Conservation (phyloP, 2,113 vertebrate genomes). For the Apistogramma diplotaenia region DNA sequence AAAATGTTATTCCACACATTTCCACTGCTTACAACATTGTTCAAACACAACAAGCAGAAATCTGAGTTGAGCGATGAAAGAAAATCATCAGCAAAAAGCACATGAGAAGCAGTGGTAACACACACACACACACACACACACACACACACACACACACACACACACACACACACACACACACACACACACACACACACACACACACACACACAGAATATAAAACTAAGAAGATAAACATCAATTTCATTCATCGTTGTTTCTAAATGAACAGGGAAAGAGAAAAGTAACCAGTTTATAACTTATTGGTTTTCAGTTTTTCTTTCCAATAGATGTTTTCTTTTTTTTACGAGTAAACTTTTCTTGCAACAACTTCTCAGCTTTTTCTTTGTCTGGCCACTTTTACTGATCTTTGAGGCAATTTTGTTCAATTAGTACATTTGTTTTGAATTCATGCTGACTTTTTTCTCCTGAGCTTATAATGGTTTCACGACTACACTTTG, state of each 20-base stretch:
- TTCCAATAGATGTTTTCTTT: not conserved
- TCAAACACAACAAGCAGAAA: slow-evolving; percentile 17
- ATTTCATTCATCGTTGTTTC: not conserved
- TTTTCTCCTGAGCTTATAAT: not conserved
- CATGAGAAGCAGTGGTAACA: not conserved
- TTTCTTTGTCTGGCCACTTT: not conserved
- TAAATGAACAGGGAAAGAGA: not conserved
- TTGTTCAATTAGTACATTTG: not conserved
- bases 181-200: no score
- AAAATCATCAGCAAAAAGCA: not conserved
- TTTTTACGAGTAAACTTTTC: not conserved
- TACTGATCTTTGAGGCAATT: not conserved
- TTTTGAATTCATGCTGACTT: not conserved
- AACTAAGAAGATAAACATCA: not conserved
- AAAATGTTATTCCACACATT: not conserved
- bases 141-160: not conserved
- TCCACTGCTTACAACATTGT: slow-evolving; percentile 29
- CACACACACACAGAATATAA: not conserved
- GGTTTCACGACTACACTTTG: not conserved
- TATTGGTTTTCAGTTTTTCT: not conserved
- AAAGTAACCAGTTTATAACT: not conserved
- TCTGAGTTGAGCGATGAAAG: not conserved
- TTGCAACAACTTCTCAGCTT: not conserved
- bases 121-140: not conserved
- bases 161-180: not conserved